Percentiles rank a stretch among this genome's conserved stretches.
These are phyloP conservation scores for Apodemus sylvaticus DNA, from an alignment of 2,113 vertebrate species.

Conservation along the genomic window DNA sequence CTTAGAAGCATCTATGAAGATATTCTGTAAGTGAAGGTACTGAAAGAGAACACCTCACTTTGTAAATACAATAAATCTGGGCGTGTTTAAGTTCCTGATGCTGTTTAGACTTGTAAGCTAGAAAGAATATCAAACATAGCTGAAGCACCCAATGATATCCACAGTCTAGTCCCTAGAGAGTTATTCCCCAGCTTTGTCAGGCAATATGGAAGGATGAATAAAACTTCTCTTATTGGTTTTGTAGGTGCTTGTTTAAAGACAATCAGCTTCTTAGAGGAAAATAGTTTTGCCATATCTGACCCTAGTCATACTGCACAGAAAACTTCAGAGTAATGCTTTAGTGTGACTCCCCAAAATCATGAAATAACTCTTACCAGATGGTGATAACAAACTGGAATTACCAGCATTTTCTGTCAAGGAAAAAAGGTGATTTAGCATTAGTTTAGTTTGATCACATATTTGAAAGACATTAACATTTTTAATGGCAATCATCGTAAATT, in stretches of 20 bases:
- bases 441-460: slow-evolving; percentile 25
- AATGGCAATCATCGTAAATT: slow-evolving; percentile 10
- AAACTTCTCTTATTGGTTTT: slow-evolving; percentile 29
- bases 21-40: not conserved
- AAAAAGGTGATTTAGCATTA: slow-evolving; percentile 65
- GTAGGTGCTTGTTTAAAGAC: slow-evolving; percentile 10
- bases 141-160: slow-evolving; percentile 32
- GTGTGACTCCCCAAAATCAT: slow-evolving; percentile 44
- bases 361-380: slow-evolving; percentile 76
- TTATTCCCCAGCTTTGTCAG: not conserved
- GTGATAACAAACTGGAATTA: slow-evolving; percentile 65
- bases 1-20: slow-evolving; percentile 42
- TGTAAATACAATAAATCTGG: not conserved
- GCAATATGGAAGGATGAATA: not conserved
- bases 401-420: slow-evolving; percentile 63
- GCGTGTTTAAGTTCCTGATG: slow-evolving; percentile 30
- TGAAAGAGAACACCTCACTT: not conserved
- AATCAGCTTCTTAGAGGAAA: slow-evolving; percentile 13
- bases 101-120: slow-evolving; percentile 24
- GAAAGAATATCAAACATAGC: slow-evolving; percentile 11
- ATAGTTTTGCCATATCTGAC: not conserved
- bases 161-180: not conserved
- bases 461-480: not conserved
- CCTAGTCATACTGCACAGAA: not conserved
- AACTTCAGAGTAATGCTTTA: slow-evolving; percentile 31